Percentiles rank a stretch among this genome's conserved stretches.
phyloP scores from a whole-genome alignment of 2,113 vertebrate genomes.

The Epinephelus fuscoguttatus region DNA sequence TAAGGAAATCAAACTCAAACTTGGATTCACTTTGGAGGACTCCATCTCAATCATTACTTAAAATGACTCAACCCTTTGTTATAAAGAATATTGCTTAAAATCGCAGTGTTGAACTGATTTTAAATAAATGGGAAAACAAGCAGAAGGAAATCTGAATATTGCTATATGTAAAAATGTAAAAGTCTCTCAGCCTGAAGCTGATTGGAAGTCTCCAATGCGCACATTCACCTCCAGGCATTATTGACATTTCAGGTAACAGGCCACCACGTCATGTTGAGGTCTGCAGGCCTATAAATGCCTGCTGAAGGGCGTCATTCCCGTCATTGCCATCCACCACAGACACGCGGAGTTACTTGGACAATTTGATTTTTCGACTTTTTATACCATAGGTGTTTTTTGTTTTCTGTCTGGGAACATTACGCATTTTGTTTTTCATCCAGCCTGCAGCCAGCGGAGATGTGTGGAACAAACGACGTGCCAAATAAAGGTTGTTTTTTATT shows the following conservation, averaged over 20 bases:
- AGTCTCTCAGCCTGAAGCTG: neutral
- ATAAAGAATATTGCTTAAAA: neutral
- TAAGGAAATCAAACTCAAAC: neutral
- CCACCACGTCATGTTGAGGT: conserved; percentile 69
- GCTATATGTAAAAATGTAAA: neutral
- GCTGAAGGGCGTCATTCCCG: conserved; percentile 41
- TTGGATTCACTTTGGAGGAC: neutral
- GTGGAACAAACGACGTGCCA: conserved; percentile 54
- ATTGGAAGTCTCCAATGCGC: neutral
- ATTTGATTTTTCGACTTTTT: neutral
- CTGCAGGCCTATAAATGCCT: conserved; percentile 71
- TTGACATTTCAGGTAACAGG: conserved; percentile 68
- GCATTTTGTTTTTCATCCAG: neutral
- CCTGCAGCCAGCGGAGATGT: conserved; percentile 56
- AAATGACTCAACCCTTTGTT: neutral
- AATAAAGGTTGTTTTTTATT: conserved; percentile 64
- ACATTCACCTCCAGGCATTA: conserved; percentile 40
- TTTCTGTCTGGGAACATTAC: neutral
- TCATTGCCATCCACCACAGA: conserved; percentile 31
- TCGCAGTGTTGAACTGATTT: neutral
- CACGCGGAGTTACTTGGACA: conserved; percentile 9
- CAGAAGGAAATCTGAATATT: neutral
- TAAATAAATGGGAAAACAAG: neutral
- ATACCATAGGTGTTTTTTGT: neutral
- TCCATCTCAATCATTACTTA: neutral